Base-by-base conservation (phyloP, 1,140 invertebrate genomes). In the Drosophila ambigua region DNA sequence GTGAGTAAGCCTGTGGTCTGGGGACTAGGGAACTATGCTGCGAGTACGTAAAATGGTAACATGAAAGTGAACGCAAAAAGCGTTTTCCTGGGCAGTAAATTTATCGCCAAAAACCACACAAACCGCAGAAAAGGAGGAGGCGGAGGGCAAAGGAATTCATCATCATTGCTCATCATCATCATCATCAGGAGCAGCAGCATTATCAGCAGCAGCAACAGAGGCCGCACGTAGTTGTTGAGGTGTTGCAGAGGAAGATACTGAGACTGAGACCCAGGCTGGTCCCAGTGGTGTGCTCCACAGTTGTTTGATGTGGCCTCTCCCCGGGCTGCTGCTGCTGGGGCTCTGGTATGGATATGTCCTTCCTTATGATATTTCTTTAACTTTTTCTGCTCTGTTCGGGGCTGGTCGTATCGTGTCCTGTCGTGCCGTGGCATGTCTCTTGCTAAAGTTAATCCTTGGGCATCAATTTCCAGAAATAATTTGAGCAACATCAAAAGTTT, bases 401-500 rank as follows among this genome's bases (percentile, higher is more conserved):
- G 26, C 46, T 49, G 60, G 20, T 69, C 54, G 39, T 13, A 24
- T 15, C 55, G 26, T 53, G 65, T 60, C 54, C 44, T 41, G 11
- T 13, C 9, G 35, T 11, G 9, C 11, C 35, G 35, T 39, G 35
- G 35, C 35, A 11, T 57, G 26, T 55, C 51, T 48, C 58, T 50
- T 20, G 65, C 41, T 53, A 77, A 88, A 88, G 83, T 88, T 89
- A 88, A 88, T 88, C 83, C 84, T 88, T 88, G 84, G 83, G 79
- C 84, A 88, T 88, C 83, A 88, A 88, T 88, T 88, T 83, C 83
- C 72, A 63, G 58, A 87, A 88, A 89, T 88, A 89, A 89, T 88
- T 88, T 88, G 79, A 77, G 67, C 83, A 89, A 88, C 84, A 88
- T 89, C 83, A 74, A 88, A 88, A 88, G 79, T 88, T 88, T 88